Evolutionary conservation across 2,888 invertebrate genomes (phyloP), one percentile per base, ranked within the genome.

Genomic region (Argyra leucocephala): DNA sequence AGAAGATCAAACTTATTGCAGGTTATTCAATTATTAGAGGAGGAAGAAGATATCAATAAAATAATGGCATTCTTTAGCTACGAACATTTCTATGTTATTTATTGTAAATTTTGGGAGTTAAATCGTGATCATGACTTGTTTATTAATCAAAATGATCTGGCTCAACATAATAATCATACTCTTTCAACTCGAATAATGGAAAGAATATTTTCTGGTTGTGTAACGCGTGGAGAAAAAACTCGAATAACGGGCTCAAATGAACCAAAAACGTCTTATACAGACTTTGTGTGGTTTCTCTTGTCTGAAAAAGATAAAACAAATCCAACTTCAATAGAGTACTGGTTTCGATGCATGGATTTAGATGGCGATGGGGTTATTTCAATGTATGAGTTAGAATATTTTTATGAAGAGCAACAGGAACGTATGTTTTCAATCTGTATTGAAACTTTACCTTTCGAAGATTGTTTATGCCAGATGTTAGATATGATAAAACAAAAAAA

Each of bases 31-130:
- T 80, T 92, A 66, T 82, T 97, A 67, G 96, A 97, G 78, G 91
- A 94, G 73, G 96, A 97, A 79, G 96, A 96, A 75, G 97, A 98
- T 77, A 97, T 97, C 75, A 98, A 97, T 82, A 93, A 94, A 82
- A 89, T 91, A 70, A 90, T 90, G 73, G 89, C 90, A 75, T 90
- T 86, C 76, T 91, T 91, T 78, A 97, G 97, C 77, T 99, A 99
- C 80, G 99, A 99, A 81, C 99, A 99, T 83, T 99, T 99, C 82
- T 99, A 99, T 83, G 99, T 99, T 68, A 97, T 99, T 79, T 99
- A 99, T 81, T 99, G 99, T 84, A 99, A 99, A 81, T 99, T 99
- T 82, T 99, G 99, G 99, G 99, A 99, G 81, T 82, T 99, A 77
- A 99, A 99, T 81, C 87, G 92, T 69, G 99, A 99, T 82, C 99